Percentiles rank a stretch among this genome's conserved stretches.
These are phyloP conservation scores for Priocnemis perturbator DNA, from an alignment of 2,888 invertebrate species.

Conservation along the genomic window DNA sequence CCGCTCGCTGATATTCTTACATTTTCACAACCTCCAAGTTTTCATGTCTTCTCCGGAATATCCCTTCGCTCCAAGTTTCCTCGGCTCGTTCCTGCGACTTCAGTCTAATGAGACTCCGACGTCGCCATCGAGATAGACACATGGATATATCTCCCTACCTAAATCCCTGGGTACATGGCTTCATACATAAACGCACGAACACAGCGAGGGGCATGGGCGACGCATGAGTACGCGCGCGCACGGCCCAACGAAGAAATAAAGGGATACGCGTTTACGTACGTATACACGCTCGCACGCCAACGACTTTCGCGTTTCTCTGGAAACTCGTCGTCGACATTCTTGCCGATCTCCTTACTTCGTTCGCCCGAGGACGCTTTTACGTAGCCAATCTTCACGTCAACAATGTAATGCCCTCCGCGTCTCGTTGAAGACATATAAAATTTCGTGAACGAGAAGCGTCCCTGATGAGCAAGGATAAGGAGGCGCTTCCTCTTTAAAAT, in stretches of 20 bases:
- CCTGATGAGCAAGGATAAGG: slow-evolving; percentile 46
- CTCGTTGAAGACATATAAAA: slow-evolving; percentile 49
- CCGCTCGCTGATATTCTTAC: slow-evolving; percentile 57
- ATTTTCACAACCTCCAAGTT: slow-evolving; percentile 71
- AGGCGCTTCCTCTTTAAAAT: slow-evolving; percentile 9
- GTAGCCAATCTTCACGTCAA: slow-evolving; percentile 56
- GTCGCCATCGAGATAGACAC: slow-evolving; percentile 59
- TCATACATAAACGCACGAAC: slow-evolving; percentile 36
- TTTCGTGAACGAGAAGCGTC: slow-evolving; percentile 45
- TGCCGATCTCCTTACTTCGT: slow-evolving; percentile 37
- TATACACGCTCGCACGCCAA: background rate
- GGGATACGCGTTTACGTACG: background rate
- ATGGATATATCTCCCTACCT: slow-evolving; percentile 38
- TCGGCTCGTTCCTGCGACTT: slow-evolving; percentile 52
- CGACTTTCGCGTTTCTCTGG: slow-evolving; percentile 31
- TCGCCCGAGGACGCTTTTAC: slow-evolving; percentile 48
- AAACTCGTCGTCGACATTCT: slow-evolving; percentile 49
- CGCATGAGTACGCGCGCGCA: background rate
- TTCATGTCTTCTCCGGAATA: slow-evolving; percentile 69
- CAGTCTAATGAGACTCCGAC: slow-evolving; percentile 67
- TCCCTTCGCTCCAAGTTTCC: slow-evolving; percentile 53
- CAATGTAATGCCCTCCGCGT: slow-evolving; percentile 52
- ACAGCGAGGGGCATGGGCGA: slow-evolving; percentile 1
- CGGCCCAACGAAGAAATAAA: background rate
- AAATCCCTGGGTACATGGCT: slow-evolving; percentile 44